Conservation (phyloP, 1,140 invertebrate genomes). For the Calephelis virginiensis region DNA sequence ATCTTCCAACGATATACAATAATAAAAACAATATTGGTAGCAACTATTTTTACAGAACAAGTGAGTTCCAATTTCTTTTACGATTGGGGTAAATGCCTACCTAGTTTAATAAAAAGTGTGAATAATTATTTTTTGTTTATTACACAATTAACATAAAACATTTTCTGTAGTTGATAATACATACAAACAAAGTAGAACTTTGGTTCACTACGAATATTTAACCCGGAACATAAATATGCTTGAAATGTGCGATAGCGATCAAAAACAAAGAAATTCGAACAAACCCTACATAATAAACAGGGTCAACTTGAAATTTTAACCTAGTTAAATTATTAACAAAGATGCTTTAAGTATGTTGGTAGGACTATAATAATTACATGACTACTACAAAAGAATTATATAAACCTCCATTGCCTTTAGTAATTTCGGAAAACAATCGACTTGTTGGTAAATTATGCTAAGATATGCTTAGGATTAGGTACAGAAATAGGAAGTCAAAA, state of each 20-base stretch:
- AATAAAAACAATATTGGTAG: no score
- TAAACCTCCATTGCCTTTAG: background rate
- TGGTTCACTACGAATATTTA: constrained; percentile 8
- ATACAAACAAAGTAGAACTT: background rate
- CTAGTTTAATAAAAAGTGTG: no score
- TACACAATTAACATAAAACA: background rate
- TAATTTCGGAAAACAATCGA: no score
- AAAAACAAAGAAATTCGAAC: constrained; percentile 3
- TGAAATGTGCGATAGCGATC: constrained; percentile 1
- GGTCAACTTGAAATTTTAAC: constrained; percentile 7
- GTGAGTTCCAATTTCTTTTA: no score
- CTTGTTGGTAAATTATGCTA: no score
- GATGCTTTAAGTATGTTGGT: no score
- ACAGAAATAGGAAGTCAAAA: no score
- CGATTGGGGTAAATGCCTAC: no score
- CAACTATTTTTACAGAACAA: no score
- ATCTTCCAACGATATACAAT: no score
- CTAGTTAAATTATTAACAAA: background rate
- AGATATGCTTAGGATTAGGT: no score
- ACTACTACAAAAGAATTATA: background rate
- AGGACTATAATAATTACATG: no score
- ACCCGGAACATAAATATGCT: constrained; percentile 1
- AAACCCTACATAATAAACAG: background rate
- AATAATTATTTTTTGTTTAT: background rate
- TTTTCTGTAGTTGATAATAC: background rate